A percentile compares a stretch with the other conserved stretches of the same genome.
Evolutionary conservation across 2,797 vertebrate species (phyloP).

Genomic region (Agapornis canus): DNA sequence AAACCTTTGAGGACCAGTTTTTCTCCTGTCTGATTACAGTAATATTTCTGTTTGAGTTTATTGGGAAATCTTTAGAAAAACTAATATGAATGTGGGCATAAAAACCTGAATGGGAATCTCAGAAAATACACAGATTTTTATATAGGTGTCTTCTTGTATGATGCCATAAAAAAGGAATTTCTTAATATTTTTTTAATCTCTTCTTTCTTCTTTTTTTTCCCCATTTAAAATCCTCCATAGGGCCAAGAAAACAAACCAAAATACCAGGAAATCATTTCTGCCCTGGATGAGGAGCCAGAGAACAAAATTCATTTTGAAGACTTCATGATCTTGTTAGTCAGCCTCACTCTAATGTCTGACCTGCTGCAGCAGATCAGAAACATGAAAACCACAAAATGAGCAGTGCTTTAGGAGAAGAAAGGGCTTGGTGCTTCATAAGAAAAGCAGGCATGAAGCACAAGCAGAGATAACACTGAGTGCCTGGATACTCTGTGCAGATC

Average conservation of each 20-base stretch:
- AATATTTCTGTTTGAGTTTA: background rate
- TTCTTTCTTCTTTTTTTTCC: too few relatives aligned
- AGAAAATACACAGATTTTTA: background rate
- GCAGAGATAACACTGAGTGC: background rate
- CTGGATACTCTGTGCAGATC: background rate
- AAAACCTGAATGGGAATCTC: background rate
- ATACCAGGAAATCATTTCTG: slow-evolving; percentile 77
- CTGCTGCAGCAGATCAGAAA: slow-evolving; percentile 73
- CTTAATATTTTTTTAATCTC: background rate
- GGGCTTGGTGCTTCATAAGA: background rate
- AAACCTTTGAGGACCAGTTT: background rate
- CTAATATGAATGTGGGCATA: background rate
- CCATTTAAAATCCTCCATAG: slow-evolving; percentile 50
- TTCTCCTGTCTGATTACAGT: background rate
- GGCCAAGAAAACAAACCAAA: slow-evolving; percentile 80
- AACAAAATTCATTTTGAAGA: slow-evolving; percentile 79
- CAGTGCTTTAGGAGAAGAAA: background rate
- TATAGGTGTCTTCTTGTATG: background rate
- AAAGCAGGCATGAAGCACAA: background rate
- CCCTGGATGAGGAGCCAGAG: slow-evolving; percentile 73
- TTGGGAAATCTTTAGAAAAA: background rate
- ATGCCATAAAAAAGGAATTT: background rate
- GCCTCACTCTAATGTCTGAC: slow-evolving; percentile 76
- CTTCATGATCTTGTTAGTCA: slow-evolving; percentile 78
- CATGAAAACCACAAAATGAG: slow-evolving; percentile 57